Percentiles rank a stretch among this genome's conserved stretches.
These are phyloP conservation scores for Drosophila neoperkinsi DNA, from an alignment of 2,888 invertebrate genomes.

Conservation along the genomic window DNA sequence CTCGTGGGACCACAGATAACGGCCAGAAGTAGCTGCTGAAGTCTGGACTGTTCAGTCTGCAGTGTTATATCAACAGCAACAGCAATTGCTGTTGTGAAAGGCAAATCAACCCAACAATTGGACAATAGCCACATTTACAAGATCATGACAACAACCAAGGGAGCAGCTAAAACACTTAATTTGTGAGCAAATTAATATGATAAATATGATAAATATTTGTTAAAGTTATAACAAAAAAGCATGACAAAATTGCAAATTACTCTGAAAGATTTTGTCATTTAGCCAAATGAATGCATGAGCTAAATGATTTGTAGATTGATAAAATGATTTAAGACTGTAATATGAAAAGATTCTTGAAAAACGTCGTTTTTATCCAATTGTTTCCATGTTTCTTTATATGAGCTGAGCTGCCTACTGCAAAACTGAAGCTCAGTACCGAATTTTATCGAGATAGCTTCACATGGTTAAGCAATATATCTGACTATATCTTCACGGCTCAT, in stretches of 20 bases:
- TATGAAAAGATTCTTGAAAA: background rate
- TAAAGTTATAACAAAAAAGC: background rate
- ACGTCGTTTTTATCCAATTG: background rate
- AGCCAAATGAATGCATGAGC: background rate
- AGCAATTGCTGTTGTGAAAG: slow-evolving; percentile 42
- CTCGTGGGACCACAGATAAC: slow-evolving; percentile 46
- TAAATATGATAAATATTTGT: background rate
- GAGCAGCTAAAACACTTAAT: background rate
- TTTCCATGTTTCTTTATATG: background rate
- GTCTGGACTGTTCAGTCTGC: background rate
- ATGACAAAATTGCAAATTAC: background rate
- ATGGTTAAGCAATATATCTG: background rate
- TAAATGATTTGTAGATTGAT: too few species aligned
- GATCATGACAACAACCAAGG: background rate
- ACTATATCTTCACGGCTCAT: background rate
- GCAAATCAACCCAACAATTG: slow-evolving; percentile 39
- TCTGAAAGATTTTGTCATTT: background rate
- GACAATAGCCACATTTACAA: background rate
- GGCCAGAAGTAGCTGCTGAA: slow-evolving; percentile 11
- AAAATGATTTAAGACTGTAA: background rate
- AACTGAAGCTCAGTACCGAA: background rate
- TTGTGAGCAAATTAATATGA: too few species aligned
- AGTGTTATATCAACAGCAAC: slow-evolving; percentile 4
- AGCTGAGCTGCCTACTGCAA: background rate
- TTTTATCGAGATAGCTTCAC: background rate